phyloP scores from a whole-genome alignment of 1,140 invertebrate genomes.

The Neodiprion fabricii region DNA sequence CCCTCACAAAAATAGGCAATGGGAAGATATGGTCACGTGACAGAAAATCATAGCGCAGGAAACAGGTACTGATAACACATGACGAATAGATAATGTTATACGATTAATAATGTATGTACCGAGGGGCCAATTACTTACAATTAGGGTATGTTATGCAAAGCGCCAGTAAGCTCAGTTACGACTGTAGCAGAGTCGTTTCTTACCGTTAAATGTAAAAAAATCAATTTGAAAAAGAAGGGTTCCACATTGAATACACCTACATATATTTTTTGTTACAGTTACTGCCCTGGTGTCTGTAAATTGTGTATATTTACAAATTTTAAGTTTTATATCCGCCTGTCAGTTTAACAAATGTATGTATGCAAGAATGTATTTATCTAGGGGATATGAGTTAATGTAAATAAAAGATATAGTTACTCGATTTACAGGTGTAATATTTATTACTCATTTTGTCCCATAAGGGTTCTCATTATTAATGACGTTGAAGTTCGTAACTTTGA shows the following conservation, averaged over 20 bases:
- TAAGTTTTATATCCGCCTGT: slow-evolving; percentile 3
- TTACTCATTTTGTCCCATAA: too few species aligned
- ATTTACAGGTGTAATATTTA: not conserved
- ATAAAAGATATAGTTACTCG: slow-evolving; percentile 2
- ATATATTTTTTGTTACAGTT: not conserved
- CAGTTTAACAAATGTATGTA: slow-evolving; percentile 1
- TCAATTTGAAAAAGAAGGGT: not conserved
- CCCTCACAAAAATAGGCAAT: not conserved
- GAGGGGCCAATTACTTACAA: slow-evolving; percentile 5
- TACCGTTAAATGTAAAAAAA: not conserved
- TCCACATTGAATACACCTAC: not conserved
- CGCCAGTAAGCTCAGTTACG: not conserved
- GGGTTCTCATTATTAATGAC: too few species aligned
- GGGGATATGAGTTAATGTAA: not conserved
- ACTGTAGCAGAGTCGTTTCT: too few species aligned
- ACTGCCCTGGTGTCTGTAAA: not conserved
- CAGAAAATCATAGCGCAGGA: not conserved
- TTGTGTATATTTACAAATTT: not conserved
- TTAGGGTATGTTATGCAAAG: not conserved
- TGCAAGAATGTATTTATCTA: slow-evolving; percentile 1
- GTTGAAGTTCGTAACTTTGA: too few species aligned
- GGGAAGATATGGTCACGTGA: not conserved
- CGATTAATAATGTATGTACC: slow-evolving; percentile 1
- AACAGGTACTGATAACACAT: not conserved
- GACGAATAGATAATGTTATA: not conserved